phyloP scores from a whole-genome alignment of 2,113 vertebrate genomes.

The Mystacornis crossleyi region DNA sequence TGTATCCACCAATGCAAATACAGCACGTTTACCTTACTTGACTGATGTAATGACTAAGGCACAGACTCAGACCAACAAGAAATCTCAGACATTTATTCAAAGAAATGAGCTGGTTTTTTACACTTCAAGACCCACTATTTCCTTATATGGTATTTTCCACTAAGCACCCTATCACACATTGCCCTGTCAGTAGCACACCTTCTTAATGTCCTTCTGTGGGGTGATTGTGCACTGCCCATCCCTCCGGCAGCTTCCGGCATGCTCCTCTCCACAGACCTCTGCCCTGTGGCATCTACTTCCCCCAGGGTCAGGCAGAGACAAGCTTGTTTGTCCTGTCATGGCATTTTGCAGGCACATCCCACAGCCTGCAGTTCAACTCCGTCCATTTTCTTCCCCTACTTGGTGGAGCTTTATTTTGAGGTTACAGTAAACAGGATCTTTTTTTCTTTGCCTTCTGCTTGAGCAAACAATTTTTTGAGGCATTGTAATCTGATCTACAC shows the following conservation, averaged over 20 bases:
- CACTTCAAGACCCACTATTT: neutral
- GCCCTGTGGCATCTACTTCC: neutral
- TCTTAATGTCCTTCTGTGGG: neutral
- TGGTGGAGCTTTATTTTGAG: neutral
- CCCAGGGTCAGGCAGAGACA: neutral
- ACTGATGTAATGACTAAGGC: neutral
- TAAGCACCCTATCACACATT: neutral
- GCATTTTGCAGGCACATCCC: neutral
- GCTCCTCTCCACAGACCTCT: neutral
- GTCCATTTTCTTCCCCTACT: neutral
- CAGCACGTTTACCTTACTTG: neutral
- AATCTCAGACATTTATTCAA: neutral
- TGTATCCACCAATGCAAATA: neutral
- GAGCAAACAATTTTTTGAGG: neutral
- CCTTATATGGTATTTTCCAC: neutral
- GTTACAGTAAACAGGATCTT: neutral
- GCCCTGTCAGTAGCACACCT: neutral
- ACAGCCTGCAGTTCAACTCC: neutral
- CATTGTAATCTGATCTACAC: neutral
- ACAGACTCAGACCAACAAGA: neutral
- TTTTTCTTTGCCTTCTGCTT: neutral
- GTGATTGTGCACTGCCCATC: rapidly evolving
- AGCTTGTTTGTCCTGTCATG: neutral
- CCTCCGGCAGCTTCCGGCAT: rapidly evolving
- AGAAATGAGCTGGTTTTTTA: neutral